Percentiles rank a stretch among this genome's conserved stretches.
These are phyloP conservation scores for Alectoris magna DNA, from an alignment of 2,797 vertebrate species.

Conservation along the genomic window DNA sequence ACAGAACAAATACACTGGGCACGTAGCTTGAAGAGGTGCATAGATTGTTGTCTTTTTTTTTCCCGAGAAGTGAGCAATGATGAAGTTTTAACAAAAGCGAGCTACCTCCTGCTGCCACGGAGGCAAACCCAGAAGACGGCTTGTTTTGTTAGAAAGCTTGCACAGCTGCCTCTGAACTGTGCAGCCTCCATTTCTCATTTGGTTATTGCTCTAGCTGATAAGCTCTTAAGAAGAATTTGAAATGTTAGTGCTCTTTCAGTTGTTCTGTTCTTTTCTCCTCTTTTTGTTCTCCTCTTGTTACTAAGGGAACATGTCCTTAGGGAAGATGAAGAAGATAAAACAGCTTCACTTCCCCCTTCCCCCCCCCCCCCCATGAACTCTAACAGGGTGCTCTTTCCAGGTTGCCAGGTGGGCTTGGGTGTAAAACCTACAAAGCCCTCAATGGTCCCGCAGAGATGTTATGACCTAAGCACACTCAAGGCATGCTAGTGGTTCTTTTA, in stretches of 20 bases:
- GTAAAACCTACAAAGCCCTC: not conserved
- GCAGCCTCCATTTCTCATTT: not conserved
- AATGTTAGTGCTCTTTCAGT: not conserved
- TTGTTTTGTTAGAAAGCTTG: not conserved
- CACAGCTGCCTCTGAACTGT: not conserved
- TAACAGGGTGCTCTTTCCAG: not conserved
- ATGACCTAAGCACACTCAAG: not conserved
- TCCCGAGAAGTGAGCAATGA: not conserved
- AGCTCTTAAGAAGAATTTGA: not conserved
- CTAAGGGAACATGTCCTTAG: not conserved
- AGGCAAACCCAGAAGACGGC: not conserved
- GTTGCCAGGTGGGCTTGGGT: not conserved
- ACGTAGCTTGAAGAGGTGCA: not conserved
- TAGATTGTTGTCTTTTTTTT: not conserved
- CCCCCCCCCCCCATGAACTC: not conserved
- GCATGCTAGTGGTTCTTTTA: not conserved
- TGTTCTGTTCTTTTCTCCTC: not conserved
- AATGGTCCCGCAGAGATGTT: not conserved
- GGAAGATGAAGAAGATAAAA: not conserved
- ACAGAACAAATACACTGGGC: not conserved
- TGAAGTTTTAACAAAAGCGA: not conserved
- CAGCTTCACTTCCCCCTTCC: not conserved
- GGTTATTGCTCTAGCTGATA: not conserved
- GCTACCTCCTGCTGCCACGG: not conserved
- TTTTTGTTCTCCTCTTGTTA: not conserved